Evolutionary conservation across 2,888 invertebrate genomes (phyloP), one percentile per base, ranked within the genome.

Genomic region (Phorcus lineatus): DNA sequence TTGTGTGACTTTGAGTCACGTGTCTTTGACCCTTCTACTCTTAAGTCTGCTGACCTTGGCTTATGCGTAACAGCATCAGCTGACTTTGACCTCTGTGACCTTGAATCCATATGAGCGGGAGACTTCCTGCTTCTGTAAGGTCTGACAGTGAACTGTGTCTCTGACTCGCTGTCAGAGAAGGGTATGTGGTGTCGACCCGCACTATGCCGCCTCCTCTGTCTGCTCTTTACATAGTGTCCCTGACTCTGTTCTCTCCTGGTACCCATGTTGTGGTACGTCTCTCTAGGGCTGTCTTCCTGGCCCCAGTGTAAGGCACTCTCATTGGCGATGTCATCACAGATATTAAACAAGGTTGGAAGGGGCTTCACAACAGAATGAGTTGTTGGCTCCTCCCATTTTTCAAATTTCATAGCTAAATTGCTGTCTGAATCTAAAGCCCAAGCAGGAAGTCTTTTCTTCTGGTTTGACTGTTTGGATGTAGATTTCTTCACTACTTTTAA

Each of bases 221-320:
- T 70, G 70, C 31, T 36, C 36, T 70, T 70, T 40, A 70, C 70
- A 31, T 31, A 70, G n/a, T 70, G 70, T 36, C 70, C 70, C 3
- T 36, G 70, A 70, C 11, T n/a, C 16, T 31, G 28, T n/a, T 31
- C 70, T 4, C n/a, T 36, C 17, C 19, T 2, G 40, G n/a, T 40
- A 19, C 4, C 70, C 70, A 70, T 70, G 36, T 19, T 70, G 70
- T 70, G 70, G 31, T 70, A 70, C 17, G 19, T 40, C 11, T 31
- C 70, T 17, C 70, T 36, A 11, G 36, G 47, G 13, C 47, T 11
- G 47, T 47, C 47, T 13, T 47, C 47, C 47, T 13, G 11, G 47
- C 47, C 47, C 47, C 47, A 47, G 47, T 47, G 47, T 7, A 11
- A 36, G 17, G 36, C 19, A 19, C 40, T 31, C n/a, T 70, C 70